A percentile compares a stretch with the other conserved stretches of the same genome.
Conservation (phyloP, 2,797 vertebrate species). For the Yasuhikotakia modesta region DNA sequence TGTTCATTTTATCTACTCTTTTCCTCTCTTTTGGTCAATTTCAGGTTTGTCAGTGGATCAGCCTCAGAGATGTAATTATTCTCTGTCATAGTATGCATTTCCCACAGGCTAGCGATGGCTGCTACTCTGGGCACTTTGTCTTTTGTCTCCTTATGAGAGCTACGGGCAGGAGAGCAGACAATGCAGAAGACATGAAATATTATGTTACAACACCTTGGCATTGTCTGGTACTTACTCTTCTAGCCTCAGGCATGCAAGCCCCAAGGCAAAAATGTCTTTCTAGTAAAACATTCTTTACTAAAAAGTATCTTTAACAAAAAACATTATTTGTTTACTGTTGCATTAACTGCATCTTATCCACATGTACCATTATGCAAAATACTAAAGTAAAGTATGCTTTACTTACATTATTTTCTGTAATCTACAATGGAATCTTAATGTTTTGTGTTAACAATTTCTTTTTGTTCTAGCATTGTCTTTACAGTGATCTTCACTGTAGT, state of each 20-base stretch:
- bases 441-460: too few relatives aligned
- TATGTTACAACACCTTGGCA: slow-evolving; percentile 58
- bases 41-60: slow-evolving; percentile 65
- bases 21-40: slow-evolving; percentile 5
- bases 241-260: slow-evolving; percentile 9
- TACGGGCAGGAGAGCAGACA: slow-evolving; percentile 29
- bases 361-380: neutral
- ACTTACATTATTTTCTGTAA: neutral
- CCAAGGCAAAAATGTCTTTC: neutral
- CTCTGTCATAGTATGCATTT: slow-evolving; percentile 64
- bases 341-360: neutral
- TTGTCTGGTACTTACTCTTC: slow-evolving; percentile 24
- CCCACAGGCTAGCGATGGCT: slow-evolving; percentile 70
- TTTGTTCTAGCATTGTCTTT: too few relatives aligned
- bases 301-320: neutral
- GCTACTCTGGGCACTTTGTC: slow-evolving; percentile 74
- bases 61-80: slow-evolving; percentile 73
- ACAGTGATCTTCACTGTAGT: too few relatives aligned
- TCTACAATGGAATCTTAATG: neutral
- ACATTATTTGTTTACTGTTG: neutral
- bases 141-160: slow-evolving; percentile 71
- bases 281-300: neutral
- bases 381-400: neutral
- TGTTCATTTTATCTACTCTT: slow-evolving; percentile 12
- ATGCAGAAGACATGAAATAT: slow-evolving; percentile 7